These are phyloP conservation scores for Labia minor DNA, from an alignment of 2,888 invertebrate genomes.

Conservation along the genomic window DNA sequence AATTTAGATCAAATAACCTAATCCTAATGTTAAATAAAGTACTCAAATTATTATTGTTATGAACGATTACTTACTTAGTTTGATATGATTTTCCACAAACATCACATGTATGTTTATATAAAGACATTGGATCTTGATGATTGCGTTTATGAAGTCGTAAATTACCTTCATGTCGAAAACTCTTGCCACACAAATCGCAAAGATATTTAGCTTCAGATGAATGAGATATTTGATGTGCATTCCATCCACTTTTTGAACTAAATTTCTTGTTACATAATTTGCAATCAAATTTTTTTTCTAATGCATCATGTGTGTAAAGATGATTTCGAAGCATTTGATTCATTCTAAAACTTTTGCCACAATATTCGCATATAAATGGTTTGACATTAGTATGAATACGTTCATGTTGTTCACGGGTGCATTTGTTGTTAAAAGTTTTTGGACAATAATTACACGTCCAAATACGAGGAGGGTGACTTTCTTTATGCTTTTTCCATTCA, in stretches of 20 bases:
- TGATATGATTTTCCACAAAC: slow-evolving; percentile 19
- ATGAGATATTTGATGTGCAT: background rate
- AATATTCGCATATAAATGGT: slow-evolving; percentile 17
- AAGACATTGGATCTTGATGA: slow-evolving; percentile 15
- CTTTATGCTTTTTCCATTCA: background rate
- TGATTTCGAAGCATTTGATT: slow-evolving; percentile 18
- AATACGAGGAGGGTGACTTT: background rate
- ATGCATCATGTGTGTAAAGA: background rate
- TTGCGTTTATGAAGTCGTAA: background rate
- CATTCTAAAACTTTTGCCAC: slow-evolving; percentile 16
- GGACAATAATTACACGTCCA: background rate
- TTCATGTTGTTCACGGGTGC: background rate
- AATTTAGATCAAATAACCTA: no score
- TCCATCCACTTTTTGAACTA: background rate
- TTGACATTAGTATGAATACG: slow-evolving; percentile 8
- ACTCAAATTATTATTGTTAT: no score
- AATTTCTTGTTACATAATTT: slow-evolving; percentile 13
- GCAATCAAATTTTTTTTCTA: slow-evolving; percentile 15
- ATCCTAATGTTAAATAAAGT: no score
- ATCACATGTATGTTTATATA: slow-evolving; percentile 15
- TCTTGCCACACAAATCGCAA: slow-evolving; percentile 19
- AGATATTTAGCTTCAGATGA: background rate
- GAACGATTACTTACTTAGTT: slow-evolving; percentile 18
- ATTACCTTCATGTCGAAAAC: slow-evolving; percentile 9
- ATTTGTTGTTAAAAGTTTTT: background rate